Base-by-base conservation (phyloP, 2,888 invertebrate genomes). In the Melieria omissa region DNA sequence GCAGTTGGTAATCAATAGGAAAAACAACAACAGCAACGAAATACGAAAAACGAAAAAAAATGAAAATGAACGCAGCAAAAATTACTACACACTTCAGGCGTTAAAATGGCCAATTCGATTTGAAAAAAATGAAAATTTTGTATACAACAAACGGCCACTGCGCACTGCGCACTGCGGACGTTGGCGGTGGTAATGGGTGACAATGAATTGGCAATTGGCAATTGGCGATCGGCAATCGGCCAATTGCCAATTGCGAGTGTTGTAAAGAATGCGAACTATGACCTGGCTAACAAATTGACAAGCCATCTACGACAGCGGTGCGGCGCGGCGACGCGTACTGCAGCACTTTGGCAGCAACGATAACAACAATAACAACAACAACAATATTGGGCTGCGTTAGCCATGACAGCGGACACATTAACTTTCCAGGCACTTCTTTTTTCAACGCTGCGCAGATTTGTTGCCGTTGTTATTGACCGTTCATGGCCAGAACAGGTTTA, bases 191-290 rank as follows among this genome's bases (percentile, higher is more conserved):
- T 61, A 54, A 65, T 65, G 71, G 71, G 71, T 62, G 71, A 61
- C 71, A 71, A 54, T 71, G 71, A 66, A 71, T 71, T 66, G 61
- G 66, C 66, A 29, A 29, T 29, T 29, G 29, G 29, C 29, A 29
- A 29, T 29, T 29, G 29, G 29, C 29, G 29, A 29, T 29, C 29
- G 29, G 29, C 29, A 29, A 29, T 29, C 29, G 3, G 29, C 29
- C 29, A 29, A 29, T 29, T 29, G 29, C 29, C 29, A 29, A 29
- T 29, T 46, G 60, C n/a, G 12, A 14, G 12, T 52, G 52, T 52
- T 58, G 66, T 45, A 14, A 42, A 49, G 70, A 71, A 71, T 71
- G 65, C 52, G 65, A 60, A 65, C 70, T 71, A 45, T 61, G 70
- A 66, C 61, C 71, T 3, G 29, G 52, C 29, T 16, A 47, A 64